Evolutionary conservation across 2,797 vertebrate genomes (phyloP).

Genomic region (Heliangelus exortis): DNA sequence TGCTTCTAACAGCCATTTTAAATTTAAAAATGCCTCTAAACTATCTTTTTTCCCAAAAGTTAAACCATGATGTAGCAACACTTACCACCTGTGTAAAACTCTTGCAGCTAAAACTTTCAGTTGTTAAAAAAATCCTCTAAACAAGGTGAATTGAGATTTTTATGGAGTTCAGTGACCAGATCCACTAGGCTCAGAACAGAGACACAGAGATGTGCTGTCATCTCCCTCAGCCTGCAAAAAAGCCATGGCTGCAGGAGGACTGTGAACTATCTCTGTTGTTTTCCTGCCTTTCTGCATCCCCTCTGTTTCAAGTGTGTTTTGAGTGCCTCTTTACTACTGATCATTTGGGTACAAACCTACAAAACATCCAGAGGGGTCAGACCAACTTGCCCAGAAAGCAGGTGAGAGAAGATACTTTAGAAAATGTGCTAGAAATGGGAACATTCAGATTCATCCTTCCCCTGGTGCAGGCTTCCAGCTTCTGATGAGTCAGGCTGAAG

Average conservation of each 20-base stretch:
- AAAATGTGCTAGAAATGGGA: slow-evolving; percentile 2
- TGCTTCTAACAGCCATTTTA: not conserved
- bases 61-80: not conserved
- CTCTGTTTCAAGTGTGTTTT: slow-evolving; percentile 16
- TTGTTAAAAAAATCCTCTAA: not conserved
- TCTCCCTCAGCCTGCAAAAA: not conserved
- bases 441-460: slow-evolving; percentile 20
- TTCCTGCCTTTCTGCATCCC: not conserved
- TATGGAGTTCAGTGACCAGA: not conserved
- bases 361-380: slow-evolving; percentile 20
- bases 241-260: not conserved
- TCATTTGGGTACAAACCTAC: slow-evolving; percentile 21
- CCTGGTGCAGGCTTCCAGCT: not conserved
- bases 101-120: not conserved
- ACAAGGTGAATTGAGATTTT: not conserved
- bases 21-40: not conserved
- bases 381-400: not conserved
- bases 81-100: not conserved
- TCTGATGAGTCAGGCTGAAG: not conserved
- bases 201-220: not conserved
- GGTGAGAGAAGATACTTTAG: slow-evolving; percentile 4
- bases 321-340: slow-evolving; percentile 5
- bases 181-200: not conserved
- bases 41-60: not conserved
- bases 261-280: not conserved